phyloP scores from a whole-genome alignment of 92 coral and sea anemone genomes.

The Scolanthus callimorphus region DNA sequence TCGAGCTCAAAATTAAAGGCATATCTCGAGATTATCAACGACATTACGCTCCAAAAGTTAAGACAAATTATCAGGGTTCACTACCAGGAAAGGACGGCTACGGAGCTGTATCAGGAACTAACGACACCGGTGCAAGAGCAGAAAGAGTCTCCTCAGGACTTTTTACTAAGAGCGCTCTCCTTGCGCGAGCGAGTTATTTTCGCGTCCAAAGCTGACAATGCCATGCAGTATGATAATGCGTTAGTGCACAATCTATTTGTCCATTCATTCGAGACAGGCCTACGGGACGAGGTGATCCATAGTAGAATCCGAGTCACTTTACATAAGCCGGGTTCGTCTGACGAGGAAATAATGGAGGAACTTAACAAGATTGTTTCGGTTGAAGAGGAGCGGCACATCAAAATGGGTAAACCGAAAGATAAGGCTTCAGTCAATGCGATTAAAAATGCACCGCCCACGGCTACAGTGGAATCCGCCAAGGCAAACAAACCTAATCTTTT shows the following conservation, averaged over 20 bases:
- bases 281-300: constrained; percentile 36
- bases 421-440: constrained; percentile 8
- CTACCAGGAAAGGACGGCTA: constrained; percentile 25
- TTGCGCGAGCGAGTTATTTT: constrained; percentile 25
- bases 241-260: constrained; percentile 31
- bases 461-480: not conserved
- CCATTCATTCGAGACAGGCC: constrained; percentile 31
- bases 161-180: constrained; percentile 33
- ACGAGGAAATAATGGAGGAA: constrained; percentile 40
- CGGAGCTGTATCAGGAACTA: constrained; percentile 38
- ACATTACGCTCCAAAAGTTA: constrained; percentile 26
- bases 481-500: constrained; percentile 9
- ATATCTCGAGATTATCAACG: constrained; percentile 29
- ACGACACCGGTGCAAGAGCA: constrained; percentile 31
- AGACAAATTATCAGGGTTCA: constrained; percentile 19
- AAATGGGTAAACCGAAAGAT: constrained; percentile 4
- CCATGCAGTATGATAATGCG: constrained; percentile 31
- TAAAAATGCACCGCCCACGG: constrained; percentile 5
- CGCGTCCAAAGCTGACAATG: constrained; percentile 26
- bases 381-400: constrained; percentile 21
- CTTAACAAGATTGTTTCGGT: constrained; percentile 37
- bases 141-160: constrained; percentile 28
- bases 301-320: constrained; percentile 26
- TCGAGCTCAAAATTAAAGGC: constrained; percentile 30
- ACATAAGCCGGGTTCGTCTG: constrained; percentile 26